Base-by-base conservation (phyloP, 2,888 invertebrate species). In the Exephanes ischioxanthus region DNA sequence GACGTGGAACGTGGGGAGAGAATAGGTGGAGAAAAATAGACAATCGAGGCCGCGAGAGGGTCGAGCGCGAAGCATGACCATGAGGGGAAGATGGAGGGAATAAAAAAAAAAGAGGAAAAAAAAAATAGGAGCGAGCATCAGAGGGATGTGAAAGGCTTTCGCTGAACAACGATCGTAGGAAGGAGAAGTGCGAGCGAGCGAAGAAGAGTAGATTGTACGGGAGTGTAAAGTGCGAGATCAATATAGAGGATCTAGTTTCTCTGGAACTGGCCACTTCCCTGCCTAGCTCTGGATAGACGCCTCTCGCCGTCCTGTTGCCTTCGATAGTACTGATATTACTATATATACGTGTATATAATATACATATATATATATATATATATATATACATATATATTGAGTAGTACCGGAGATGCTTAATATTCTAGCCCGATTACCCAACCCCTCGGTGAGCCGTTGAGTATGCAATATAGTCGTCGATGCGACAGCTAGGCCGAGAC, bases 161-260 rank as follows among this genome's bases (percentile, higher is more conserved):
- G 66, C 51, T 76, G 76, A 72, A 55, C 71, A 67, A 53, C 68
- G 51, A 61, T 61, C 30, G 61, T 61, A 61, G 61, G 55, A 71
- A 53, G 63, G 63, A 48, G 45, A 58, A 41, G 22, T 55, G 63
- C 30, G 55, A 14, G 37, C 55, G 51, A 37, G 55, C 48, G 68
- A 61, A 55, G 51, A 70, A 53, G 61, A 76, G 68, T 30, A 63
- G 76, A 45, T 63, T 63, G 63, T 63, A 73, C 66, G 71, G 67
- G 83, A 70, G 68, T 68, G 72, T 37, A 83, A 66, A 82, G 84
- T 71, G 80, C 77, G 76, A 87, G 87, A 89, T 87, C 88, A 87
- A 87, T 87, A 87, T 86, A 87, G 87, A 86, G 85, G 84, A 85
- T 86, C 84, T 79, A 83, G 85, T 83, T 81, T 86, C 37, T 37